A percentile compares a stretch with the other conserved stretches of the same genome.
Conservation (phyloP, 2,888 invertebrate species). For the Noctua comes region DNA sequence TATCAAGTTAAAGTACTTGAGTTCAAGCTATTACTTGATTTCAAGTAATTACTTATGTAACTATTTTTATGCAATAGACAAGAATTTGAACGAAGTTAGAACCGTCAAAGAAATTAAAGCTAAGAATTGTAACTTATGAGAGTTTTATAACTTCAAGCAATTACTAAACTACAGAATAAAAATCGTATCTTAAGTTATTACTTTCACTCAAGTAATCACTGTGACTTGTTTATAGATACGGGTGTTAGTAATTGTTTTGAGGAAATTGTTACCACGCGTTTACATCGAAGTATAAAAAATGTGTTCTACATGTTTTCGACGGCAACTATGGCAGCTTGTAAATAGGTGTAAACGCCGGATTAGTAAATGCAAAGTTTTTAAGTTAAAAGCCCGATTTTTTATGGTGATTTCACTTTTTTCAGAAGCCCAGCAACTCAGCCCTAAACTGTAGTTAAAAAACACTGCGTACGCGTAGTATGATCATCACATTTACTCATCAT, state of each 20-base stretch:
- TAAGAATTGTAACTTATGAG: too few species aligned
- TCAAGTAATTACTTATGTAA: too few species aligned
- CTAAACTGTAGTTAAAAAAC: constrained; percentile 1
- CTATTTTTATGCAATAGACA: too few species aligned
- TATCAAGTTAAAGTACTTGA: background rate
- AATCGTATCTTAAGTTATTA: background rate
- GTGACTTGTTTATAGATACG: background rate
- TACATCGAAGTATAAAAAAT: background rate
- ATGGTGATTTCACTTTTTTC: background rate
- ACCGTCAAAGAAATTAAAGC: too few species aligned
- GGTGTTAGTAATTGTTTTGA: background rate
- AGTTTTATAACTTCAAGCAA: too few species aligned
- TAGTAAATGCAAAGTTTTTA: background rate
- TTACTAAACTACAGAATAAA: too few species aligned
- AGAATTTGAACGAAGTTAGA: too few species aligned
- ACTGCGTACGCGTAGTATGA: background rate
- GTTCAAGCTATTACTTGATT: too few species aligned
- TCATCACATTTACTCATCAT: constrained; percentile 12
- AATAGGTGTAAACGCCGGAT: background rate
- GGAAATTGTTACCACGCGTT: background rate
- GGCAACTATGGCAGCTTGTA: background rate
- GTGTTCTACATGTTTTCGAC: background rate
- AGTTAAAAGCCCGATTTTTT: background rate
- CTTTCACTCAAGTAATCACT: background rate
- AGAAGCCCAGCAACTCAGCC: constrained; percentile 3